Base-by-base conservation (phyloP, 2,113 vertebrate species). In the Morone chrysops region DNA sequence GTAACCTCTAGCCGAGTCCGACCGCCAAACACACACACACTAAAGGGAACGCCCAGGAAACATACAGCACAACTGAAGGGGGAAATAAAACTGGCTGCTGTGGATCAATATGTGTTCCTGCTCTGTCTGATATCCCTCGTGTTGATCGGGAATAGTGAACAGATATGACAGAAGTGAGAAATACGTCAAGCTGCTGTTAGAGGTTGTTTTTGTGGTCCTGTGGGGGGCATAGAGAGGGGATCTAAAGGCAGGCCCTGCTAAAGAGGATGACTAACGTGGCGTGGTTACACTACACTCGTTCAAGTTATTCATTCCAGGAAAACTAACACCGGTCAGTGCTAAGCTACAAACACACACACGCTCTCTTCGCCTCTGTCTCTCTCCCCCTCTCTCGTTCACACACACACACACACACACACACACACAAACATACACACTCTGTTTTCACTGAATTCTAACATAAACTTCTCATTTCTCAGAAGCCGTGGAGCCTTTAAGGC, bases 271-370 rank as follows among this genome's bases (percentile, higher is more conserved):
- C 90, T 90, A 92, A 90, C 83, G 48, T 41, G 75, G 73, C 56
- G 63, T 59, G 84, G 84, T 92, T 86, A 85, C 80, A 70, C 79
- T 87, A 76, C 87, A 78, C 79, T 80, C 85, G 70, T 89, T 89
- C 74, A 85, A 90, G 93, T 93, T 94, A 90, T 90, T 94, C 93
- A 94, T 93, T 93, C 93, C 91, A 90, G 89, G 91, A 91, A 92
- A 93, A 91, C 92, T 86, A 92, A 93, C 91, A 91, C 87, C 68
- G 82, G 87, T 82, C 89, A 88, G 85, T 17, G 74, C 86, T 88
- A 80, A 89, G 78, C 82, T 79, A 63, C 86, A 80, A 60, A 61
- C 76, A 70, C 84, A 87, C 75, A 62, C 78, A 41, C 76, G 2
- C 47, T 38, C 66, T 56, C 60, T 62, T 31, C 18, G 12, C 59